Conservation (phyloP, 1,140 invertebrate genomes). For the Calliphora vicina region DNA sequence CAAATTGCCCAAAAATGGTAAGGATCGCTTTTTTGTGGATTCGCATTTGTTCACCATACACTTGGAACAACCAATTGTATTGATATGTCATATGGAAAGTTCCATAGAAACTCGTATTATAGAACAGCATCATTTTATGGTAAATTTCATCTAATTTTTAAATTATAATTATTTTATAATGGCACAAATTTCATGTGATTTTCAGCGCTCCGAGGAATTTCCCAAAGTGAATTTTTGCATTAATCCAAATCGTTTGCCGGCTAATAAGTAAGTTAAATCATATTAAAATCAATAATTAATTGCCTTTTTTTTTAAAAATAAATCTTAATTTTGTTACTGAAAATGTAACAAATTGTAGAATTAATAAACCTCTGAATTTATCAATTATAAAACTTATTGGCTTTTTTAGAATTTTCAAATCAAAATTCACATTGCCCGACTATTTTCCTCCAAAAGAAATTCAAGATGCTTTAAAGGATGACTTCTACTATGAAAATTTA, state of each 20-base stretch:
- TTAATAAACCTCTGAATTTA: too few species aligned
- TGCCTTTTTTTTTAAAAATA: background rate
- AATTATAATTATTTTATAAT: background rate
- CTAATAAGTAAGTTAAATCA: conserved; percentile 24
- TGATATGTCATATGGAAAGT: conserved; percentile 43
- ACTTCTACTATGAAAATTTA: conserved; percentile 24
- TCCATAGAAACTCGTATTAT: conserved; percentile 43
- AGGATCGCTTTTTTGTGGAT: conserved; percentile 55
- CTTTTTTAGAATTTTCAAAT: background rate
- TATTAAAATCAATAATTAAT: too few species aligned
- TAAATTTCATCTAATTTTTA: background rate
- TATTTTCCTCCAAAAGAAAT: conserved; percentile 25
- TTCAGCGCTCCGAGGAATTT: background rate
- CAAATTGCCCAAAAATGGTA: conserved; percentile 38
- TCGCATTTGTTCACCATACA: conserved; percentile 54
- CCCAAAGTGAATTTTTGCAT: conserved; percentile 13
- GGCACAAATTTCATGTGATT: background rate
- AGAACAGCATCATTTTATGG: conserved; percentile 59
- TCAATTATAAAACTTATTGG: too few species aligned
- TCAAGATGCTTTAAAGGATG: conserved; percentile 22
- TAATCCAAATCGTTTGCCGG: conserved; percentile 18
- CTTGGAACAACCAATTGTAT: conserved; percentile 54
- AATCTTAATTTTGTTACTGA: background rate
- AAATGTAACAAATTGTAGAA: too few species aligned
- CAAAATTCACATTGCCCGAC: background rate